A percentile compares a stretch with the other conserved stretches of the same genome.
Evolutionary conservation across 1,140 invertebrate species (phyloP).

Genomic region (Drosophila cardini): DNA sequence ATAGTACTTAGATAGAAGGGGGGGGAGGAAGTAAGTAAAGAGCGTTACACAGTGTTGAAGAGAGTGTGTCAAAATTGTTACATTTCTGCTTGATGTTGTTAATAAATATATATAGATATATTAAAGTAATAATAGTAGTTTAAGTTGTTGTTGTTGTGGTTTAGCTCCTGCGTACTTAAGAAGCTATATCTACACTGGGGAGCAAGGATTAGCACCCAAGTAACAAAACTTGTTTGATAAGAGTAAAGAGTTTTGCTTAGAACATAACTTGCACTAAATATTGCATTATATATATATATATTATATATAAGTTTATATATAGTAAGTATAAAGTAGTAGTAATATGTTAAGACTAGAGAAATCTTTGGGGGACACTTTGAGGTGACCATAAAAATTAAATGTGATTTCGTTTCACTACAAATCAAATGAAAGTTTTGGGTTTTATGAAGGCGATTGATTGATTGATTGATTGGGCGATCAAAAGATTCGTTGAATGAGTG

Average conservation of each 20-base stretch:
- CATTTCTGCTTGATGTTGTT: constrained; percentile 12
- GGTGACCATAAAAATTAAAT: constrained; percentile 10
- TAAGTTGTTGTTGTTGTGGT: constrained; percentile 5
- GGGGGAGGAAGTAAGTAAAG: constrained; percentile 13
- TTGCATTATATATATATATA: constrained; percentile 51
- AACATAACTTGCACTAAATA: constrained; percentile 67
- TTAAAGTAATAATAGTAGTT: constrained; percentile 14
- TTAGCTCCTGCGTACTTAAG: constrained; percentile 71
- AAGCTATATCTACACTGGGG: constrained; percentile 72
- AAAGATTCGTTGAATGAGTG: constrained; percentile 17
- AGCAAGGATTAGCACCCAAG: constrained; percentile 61
- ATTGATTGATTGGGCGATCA: constrained; percentile 26
- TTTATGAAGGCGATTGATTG: constrained; percentile 19
- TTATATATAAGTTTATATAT: constrained; percentile 20
- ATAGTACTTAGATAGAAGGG: constrained; percentile 51
- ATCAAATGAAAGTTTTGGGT: constrained; percentile 31
- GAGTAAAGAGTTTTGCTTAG: constrained; percentile 51
- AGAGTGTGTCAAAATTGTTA: constrained; percentile 20
- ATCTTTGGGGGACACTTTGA: constrained; percentile 17
- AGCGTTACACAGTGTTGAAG: constrained; percentile 27
- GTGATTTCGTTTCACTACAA: constrained; percentile 33
- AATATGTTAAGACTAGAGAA: constrained; percentile 36
- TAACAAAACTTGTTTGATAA: constrained; percentile 50
- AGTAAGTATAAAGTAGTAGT: constrained; percentile 16
- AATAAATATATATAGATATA: constrained; percentile 19